Evolutionary conservation across 1,140 invertebrate genomes (phyloP).

Genomic region (Neomicropteryx cornuta): DNA sequence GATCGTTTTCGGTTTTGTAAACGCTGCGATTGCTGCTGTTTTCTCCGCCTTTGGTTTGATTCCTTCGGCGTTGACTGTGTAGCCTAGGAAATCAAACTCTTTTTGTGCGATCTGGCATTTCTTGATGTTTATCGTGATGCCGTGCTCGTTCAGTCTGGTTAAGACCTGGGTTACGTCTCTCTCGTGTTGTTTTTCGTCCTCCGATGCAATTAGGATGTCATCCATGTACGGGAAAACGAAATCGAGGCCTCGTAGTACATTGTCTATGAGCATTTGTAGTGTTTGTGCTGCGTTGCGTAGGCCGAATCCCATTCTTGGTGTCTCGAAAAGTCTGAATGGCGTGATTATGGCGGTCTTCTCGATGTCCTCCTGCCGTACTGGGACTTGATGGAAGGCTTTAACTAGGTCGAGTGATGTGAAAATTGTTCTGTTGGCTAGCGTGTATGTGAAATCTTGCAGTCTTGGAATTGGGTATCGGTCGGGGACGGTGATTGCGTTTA

Average conservation of each 20-base stretch:
- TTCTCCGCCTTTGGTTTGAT: conserved; percentile 13
- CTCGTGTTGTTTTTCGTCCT: conserved; percentile 16
- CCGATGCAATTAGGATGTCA: conserved; percentile 39
- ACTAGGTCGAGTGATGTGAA: conserved; percentile 37
- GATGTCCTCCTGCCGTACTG: conserved; percentile 19
- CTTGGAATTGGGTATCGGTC: conserved; percentile 21
- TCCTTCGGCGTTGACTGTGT: conserved; percentile 19
- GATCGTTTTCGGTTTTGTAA: conserved; percentile 18
- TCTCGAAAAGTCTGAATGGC: conserved; percentile 24
- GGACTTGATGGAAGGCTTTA: conserved; percentile 37
- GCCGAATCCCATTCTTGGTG: conserved; percentile 25
- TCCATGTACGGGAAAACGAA: conserved; percentile 35
- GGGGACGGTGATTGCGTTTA: conserved; percentile 13
- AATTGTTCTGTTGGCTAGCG: conserved; percentile 21
- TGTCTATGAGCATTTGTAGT: conserved; percentile 38
- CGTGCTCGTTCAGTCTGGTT: conserved; percentile 12
- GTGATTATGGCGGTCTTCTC: conserved; percentile 21
- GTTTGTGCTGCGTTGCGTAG: conserved; percentile 25
- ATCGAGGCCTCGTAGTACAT: conserved; percentile 22
- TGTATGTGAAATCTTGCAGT: conserved; percentile 20
- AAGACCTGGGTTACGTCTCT: conserved; percentile 16
- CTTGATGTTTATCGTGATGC: conserved; percentile 19
- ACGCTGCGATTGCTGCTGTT: conserved; percentile 15
- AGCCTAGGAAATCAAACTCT: conserved; percentile 14
- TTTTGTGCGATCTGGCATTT: no score